Percentiles rank a stretch among this genome's conserved stretches.
phyloP scores from a whole-genome alignment of 2,113 vertebrate genomes.

The Rhinoptilus africanus region DNA sequence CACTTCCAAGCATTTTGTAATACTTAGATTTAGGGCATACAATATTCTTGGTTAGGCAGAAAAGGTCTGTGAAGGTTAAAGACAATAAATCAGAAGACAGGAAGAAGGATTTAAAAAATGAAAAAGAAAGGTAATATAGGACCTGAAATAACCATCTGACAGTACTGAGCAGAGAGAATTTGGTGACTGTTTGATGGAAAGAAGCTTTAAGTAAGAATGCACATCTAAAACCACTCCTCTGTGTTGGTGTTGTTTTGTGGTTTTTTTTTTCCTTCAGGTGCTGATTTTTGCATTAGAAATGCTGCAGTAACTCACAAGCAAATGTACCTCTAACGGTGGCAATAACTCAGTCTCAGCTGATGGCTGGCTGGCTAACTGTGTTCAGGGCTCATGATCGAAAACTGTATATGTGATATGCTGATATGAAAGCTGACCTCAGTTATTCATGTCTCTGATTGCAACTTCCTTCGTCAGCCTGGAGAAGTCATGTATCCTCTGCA shows the following conservation, averaged over 20 bases:
- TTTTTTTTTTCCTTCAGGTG: background rate
- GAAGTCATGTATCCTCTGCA: background rate
- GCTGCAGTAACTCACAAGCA: background rate
- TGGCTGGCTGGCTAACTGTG: background rate
- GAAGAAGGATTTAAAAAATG: background rate
- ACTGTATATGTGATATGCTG: background rate
- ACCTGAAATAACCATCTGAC: background rate
- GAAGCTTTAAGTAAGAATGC: background rate
- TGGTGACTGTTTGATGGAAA: background rate
- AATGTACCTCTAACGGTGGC: background rate
- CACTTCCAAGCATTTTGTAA: conserved; percentile 35
- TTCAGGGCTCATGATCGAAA: background rate
- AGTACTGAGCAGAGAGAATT: background rate
- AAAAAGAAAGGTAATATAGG: background rate
- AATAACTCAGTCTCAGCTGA: background rate
- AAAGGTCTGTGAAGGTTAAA: background rate
- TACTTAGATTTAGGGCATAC: conserved; percentile 4
- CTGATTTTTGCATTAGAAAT: background rate
- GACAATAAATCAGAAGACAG: conserved; percentile 29
- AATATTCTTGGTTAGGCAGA: conserved; percentile 28
- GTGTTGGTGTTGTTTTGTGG: background rate
- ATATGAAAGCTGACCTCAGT: background rate
- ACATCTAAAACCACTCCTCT: background rate
- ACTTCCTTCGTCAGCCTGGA: background rate
- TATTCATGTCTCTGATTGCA: background rate